Conservation (phyloP, 30 jellyfish, hydroid and myxozoan species). For the Aurelia aurita complex sp. Pacific region DNA sequence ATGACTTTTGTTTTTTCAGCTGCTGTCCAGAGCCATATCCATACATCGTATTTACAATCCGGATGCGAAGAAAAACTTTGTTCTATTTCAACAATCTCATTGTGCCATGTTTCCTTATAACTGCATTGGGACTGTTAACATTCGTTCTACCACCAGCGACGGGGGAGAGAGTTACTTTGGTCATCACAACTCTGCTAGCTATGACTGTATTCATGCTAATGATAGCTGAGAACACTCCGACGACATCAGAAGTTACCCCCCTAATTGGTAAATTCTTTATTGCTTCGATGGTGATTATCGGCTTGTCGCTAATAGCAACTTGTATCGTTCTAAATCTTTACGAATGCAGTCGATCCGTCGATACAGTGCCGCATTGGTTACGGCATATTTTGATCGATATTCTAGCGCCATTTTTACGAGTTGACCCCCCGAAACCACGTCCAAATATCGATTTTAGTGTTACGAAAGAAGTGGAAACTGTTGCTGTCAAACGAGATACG, state of each 20-base stretch:
- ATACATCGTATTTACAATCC: conserved; percentile 67
- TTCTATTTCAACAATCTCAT: conserved; percentile 87
- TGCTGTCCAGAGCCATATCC: conserved; percentile 90
- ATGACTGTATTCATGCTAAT: conserved; percentile 94
- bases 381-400: conserved; percentile 67
- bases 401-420: conserved; percentile 87
- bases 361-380: conserved; percentile 74
- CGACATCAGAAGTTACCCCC: conserved; percentile 92
- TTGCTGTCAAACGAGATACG: conserved; percentile 45
- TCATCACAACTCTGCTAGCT: conserved; percentile 87
- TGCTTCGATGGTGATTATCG: conserved; percentile 93
- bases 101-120: conserved; percentile 87
- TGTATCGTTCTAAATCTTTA: conserved; percentile 83
- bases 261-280: conserved; percentile 83
- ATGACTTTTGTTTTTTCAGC: conserved; percentile 18
- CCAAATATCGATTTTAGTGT: conserved; percentile 36
- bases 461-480: conserved; percentile 40
- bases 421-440: conserved; percentile 75
- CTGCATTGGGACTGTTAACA: conserved; percentile 85
- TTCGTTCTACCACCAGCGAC: conserved; percentile 94
- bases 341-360: conserved; percentile 81
- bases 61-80: conserved; percentile 83
- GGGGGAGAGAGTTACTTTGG: conserved; percentile 95
- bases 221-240: conserved; percentile 94
- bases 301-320: conserved; percentile 89